Evolutionary conservation across 2,113 vertebrate genomes (phyloP), one percentile per base, ranked within the genome.

Genomic region (Tachycineta bicolor): DNA sequence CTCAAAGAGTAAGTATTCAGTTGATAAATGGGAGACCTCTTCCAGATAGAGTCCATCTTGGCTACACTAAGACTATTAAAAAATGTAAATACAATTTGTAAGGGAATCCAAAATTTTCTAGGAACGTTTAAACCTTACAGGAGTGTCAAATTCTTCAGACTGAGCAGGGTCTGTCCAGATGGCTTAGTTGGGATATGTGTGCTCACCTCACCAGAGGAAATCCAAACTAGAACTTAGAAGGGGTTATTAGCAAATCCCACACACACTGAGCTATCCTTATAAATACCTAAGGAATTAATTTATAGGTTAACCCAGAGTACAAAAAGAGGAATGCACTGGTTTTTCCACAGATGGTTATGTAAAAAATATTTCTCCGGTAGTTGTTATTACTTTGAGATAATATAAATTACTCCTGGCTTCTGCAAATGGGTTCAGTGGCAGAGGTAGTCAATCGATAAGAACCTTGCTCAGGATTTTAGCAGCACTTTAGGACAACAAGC

Each of bases 221-320:
- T 8, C 33, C 68, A 86, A 83, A 77, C 53, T 62, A 65, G 71
- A 77, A 77, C 74, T 92, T 43, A 46, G 82, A 25, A 85, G 50
- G 25, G 23, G 28, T 86, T 90, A 70, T 67, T 81, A 87, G 68
- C 56, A 93, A 87, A 95, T 87, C 68, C 76, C 89, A 64, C 91
- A 82, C 90, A 84, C 83, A 89, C 64, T 24, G 52, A 92, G 76
- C 10, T 90, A 70, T 77, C 63, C 64, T 58, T 80, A 70, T 34
- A 74, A 93, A 93, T 90, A 83, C n/a, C 75, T 74, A 74, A 86
- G 64, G 68, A 87, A 83, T 20, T 82, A 70, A 84, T 84, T 91
- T 91, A 70, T 44, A 78, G 65, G 56, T 53, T 91, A 83, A 28
- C 47, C 7, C 41, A 79, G 65, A 84, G 62, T 52, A 75, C 23